Conservation (phyloP, 64 coral and sea anemone genomes). For the Montipora foliosa region DNA sequence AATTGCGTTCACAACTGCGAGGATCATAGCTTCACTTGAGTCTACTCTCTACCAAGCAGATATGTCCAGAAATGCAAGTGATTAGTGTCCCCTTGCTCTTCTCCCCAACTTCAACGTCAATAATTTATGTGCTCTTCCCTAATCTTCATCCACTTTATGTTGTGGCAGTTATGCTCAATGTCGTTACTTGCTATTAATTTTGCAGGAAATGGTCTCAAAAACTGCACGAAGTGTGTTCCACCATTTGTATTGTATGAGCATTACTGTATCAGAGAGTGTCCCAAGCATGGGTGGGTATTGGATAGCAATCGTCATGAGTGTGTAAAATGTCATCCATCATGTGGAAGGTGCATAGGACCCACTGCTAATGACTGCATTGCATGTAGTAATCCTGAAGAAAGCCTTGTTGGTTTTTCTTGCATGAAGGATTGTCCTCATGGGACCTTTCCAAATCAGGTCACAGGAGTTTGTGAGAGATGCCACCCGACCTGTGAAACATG, state of each 20-base stretch:
- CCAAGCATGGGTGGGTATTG: constrained; percentile 72
- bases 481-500: constrained; percentile 88
- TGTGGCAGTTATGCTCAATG: not conserved
- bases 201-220: constrained; percentile 89
- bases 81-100: no score
- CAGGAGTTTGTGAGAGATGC: constrained; percentile 82
- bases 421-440: constrained; percentile 70
- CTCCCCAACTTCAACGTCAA: no score
- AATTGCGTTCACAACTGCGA: no score
- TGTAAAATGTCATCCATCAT: constrained; percentile 87
- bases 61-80: no score
- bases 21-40: no score
- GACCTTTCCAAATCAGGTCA: constrained; percentile 58
- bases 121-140: no score
- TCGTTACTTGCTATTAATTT: constrained; percentile 5
- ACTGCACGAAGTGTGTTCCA: constrained; percentile 85
- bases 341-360: constrained; percentile 84
- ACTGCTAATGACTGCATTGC: constrained; percentile 84
- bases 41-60: no score
- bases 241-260: constrained; percentile 82
- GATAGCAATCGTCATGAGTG: constrained; percentile 70
- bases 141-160: no score
- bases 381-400: constrained; percentile 53
- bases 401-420: constrained; percentile 80
- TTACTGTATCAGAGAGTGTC: constrained; percentile 88